A percentile compares a stretch with the other conserved stretches of the same genome.
Conservation (phyloP, 2,113 vertebrate species). For the Nestor notabilis region DNA sequence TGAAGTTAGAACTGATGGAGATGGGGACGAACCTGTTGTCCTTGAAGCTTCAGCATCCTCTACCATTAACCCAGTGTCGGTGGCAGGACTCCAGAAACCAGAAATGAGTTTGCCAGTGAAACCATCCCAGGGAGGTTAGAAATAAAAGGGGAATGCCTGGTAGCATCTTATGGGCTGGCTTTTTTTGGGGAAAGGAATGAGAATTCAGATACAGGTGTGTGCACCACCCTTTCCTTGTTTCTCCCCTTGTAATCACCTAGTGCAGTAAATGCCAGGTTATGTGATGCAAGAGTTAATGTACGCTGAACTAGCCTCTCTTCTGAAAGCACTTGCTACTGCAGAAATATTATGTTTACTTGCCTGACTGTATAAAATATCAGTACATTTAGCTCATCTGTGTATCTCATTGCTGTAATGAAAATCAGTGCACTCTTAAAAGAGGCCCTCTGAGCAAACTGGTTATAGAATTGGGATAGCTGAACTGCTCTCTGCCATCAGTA, state of each 20-base stretch:
- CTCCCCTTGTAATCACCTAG: background rate
- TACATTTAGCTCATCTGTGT: background rate
- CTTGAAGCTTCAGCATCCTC: slow-evolving; percentile 78
- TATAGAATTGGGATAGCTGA: background rate
- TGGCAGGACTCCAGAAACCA: slow-evolving; percentile 83
- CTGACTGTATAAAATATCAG: background rate
- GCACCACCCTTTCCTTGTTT: background rate
- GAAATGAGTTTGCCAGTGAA: slow-evolving; percentile 93
- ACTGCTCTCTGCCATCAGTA: background rate
- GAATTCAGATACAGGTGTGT: background rate
- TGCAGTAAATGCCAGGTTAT: background rate
- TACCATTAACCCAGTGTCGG: slow-evolving; percentile 78
- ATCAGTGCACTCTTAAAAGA: fast-evolving
- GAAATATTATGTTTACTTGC: background rate
- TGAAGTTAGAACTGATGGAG: slow-evolving; percentile 71
- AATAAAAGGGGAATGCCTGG: background rate
- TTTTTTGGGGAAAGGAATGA: background rate
- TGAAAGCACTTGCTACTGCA: background rate
- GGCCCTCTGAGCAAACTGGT: background rate
- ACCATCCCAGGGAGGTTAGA: slow-evolving; percentile 88
- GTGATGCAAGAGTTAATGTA: background rate
- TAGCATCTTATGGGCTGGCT: background rate
- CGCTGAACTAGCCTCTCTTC: background rate
- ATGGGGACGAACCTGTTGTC: slow-evolving; percentile 76
- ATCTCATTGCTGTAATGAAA: background rate